These are phyloP conservation scores for Ridgeia piscesae DNA, from an alignment of 1,140 invertebrate species.

Conservation along the genomic window DNA sequence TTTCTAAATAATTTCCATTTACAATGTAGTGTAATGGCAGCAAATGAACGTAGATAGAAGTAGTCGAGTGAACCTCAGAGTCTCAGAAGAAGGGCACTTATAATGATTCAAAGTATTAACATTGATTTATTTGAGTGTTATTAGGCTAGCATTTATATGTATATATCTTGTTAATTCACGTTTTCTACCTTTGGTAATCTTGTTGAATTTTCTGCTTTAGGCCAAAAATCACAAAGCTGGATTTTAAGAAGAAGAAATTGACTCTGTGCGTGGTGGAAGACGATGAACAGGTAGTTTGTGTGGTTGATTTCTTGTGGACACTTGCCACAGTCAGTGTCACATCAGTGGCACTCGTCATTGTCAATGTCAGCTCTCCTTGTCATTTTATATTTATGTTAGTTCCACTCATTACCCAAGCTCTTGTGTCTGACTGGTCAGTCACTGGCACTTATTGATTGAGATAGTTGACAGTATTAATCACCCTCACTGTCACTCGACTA, in stretches of 20 bases:
- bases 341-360: background rate
- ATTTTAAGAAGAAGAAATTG: constrained; percentile 83
- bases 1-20: no score
- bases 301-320: background rate
- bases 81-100: no score
- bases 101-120: no score
- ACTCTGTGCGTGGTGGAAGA: constrained; percentile 57
- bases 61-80: no score
- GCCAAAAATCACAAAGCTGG: constrained; percentile 93
- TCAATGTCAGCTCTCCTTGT: background rate
- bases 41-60: no score
- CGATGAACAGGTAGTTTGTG: constrained; percentile 49
- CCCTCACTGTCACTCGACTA: background rate
- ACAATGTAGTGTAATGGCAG: no score
- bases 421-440: background rate
- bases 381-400: background rate
- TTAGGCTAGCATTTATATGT: no score
- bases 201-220: constrained; percentile 50
- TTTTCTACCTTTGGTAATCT: constrained; percentile 10
- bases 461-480: no score
- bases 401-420: background rate
- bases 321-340: background rate
- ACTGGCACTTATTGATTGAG: background rate
- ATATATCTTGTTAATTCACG: constrained; percentile 16
- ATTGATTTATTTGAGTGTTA: no score